Evolutionary conservation across 92 coral and sea anemone species (phyloP).

Genomic region (Isaurus tuberculatus): DNA sequence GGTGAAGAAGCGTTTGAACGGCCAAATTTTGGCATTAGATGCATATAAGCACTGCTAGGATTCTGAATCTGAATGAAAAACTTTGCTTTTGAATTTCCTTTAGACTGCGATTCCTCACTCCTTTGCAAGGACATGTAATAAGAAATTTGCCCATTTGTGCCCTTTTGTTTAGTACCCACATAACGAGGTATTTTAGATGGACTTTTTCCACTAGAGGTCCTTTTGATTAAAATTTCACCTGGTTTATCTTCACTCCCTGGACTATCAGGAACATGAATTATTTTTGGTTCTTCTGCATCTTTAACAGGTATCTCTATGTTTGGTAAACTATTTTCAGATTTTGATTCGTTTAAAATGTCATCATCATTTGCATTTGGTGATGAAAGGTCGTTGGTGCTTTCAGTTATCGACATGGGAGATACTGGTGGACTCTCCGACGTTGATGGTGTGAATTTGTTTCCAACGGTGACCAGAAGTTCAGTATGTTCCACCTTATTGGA

Average conservation of each 20-base stretch:
- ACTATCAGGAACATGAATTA: slow-evolving; percentile 40
- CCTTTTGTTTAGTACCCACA: slow-evolving; percentile 63
- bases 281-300: slow-evolving; percentile 10
- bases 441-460: neutral
- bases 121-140: slow-evolving; percentile 89
- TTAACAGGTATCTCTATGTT: neutral
- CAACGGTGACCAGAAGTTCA: slow-evolving; percentile 30
- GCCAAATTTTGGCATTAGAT: slow-evolving; percentile 52
- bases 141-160: slow-evolving; percentile 71
- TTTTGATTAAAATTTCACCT: slow-evolving; percentile 72
- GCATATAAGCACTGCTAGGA: slow-evolving; percentile 74
- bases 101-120: slow-evolving; percentile 45
- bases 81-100: slow-evolving; percentile 71
- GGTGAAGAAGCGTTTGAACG: slow-evolving; percentile 26
- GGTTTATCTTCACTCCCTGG: slow-evolving; percentile 50
- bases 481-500: slow-evolving; percentile 27
- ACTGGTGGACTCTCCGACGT: slow-evolving; percentile 52
- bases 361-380: neutral
- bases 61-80: slow-evolving; percentile 85
- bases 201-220: slow-evolving; percentile 89
- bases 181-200: slow-evolving; percentile 91
- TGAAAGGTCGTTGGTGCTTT: neutral
- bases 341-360: neutral
- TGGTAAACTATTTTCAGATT: neutral
- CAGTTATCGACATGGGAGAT: slow-evolving; percentile 69